Evolutionary conservation across 2,888 invertebrate genomes (phyloP), one percentile per base, ranked within the genome.

Genomic region (Meloe dianella): DNA sequence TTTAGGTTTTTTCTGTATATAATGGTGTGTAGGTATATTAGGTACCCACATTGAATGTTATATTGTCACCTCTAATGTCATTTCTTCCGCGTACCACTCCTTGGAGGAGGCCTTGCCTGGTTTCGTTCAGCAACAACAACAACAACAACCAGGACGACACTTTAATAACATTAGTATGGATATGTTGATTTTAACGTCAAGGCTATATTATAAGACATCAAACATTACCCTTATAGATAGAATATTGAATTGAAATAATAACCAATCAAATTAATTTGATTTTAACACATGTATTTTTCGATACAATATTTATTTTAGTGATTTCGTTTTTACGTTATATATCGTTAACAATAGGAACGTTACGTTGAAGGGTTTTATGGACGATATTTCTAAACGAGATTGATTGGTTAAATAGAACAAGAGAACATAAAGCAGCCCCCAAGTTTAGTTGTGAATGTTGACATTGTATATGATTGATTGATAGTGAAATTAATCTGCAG

Each of bases 381-480:
- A 17, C 27, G 29, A 57, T 54, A 60, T 61, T 41, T 68, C 61
- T 60, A 35, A 41, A 41, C 41, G 29, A 60, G 58, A 59, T 66
- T 73, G 74, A 75, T 75, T 76, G 76, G 72, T 75, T 71, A 69
- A 20, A 47, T 20, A 20, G 47, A 47, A 47, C 47, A 47, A 47
- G 47, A 17, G 69, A 73, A 74, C 70, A 70, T 73, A 67, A 69
- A 65, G 69, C 69, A 73, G 63, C 67, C 64, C 71, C 63, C 71
- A 69, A 69, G 65, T 64, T 74, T 72, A 71, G 72, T 71, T 47
- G 47, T 74, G 47, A 71, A 69, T 79, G 80, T 79, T 80, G 79
- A 79, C 80, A 79, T 73, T 76, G 66, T 68, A 73, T 75, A 77
- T 80, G 80, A 80, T 80, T 79, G 80, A 80, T 80, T 79, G 77